phyloP scores from a whole-genome alignment of 2,797 vertebrate species.

The Lepilemur ruficaudatus region DNA sequence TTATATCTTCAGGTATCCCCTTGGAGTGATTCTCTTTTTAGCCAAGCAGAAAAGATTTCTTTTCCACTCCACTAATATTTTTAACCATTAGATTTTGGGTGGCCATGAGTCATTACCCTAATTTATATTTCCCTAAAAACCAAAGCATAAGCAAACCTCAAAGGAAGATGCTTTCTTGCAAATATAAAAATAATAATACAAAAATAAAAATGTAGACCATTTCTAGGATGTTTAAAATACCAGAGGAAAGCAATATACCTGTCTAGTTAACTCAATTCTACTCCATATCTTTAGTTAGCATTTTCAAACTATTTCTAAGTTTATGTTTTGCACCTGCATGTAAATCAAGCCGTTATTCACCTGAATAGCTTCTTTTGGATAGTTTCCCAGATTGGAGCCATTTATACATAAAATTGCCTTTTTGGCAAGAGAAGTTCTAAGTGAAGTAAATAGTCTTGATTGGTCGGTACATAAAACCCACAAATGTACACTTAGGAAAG shows the following conservation, averaged over 20 bases:
- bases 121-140: neutral
- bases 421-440: conserved; percentile 62
- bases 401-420: conserved; percentile 68
- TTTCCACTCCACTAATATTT: neutral
- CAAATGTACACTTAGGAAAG: conserved; percentile 52
- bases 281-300: neutral
- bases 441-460: conserved; percentile 66
- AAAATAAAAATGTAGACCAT: neutral
- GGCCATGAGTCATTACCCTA: neutral
- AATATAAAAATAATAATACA: neutral
- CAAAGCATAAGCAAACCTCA: neutral
- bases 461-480: conserved; percentile 58
- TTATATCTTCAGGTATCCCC: neutral
- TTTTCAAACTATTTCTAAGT: conserved; percentile 59
- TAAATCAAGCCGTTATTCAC: conserved; percentile 71
- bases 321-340: conserved; percentile 65
- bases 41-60: neutral
- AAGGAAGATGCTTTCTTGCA: neutral
- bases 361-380: conserved; percentile 71
- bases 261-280: conserved; percentile 37
- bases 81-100: neutral
- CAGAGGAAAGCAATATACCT: neutral
- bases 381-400: conserved; percentile 53
- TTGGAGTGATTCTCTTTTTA: neutral
- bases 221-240: neutral